Conservation (phyloP, 92 coral and sea anemone genomes). For the Porites divaricata region DNA sequence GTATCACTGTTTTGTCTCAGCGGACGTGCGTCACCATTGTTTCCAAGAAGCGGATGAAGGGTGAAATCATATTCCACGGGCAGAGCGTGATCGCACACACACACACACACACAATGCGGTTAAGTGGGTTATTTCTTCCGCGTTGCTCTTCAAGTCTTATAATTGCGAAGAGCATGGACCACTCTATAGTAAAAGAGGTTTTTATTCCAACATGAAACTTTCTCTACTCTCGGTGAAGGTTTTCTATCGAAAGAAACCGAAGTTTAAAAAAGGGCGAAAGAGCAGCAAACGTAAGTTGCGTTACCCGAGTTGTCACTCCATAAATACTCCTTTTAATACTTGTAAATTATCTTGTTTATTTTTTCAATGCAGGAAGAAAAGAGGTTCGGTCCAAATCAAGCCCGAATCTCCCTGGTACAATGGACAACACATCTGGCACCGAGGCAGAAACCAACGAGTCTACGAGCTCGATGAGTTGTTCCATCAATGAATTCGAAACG, state of each 20-base stretch:
- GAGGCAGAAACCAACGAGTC: slow-evolving; percentile 52
- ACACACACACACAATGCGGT: too few species aligned
- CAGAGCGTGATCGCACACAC: slow-evolving; percentile 21
- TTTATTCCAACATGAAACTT: slow-evolving; percentile 19
- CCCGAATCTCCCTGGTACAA: slow-evolving; percentile 2
- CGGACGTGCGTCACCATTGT: slow-evolving; percentile 2
- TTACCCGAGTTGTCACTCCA: neutral
- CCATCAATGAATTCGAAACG: slow-evolving; percentile 83
- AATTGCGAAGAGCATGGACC: neutral
- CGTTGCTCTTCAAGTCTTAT: slow-evolving; percentile 10
- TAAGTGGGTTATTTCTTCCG: slow-evolving; percentile 16
- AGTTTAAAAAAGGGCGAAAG: neutral
- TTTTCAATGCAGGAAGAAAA: slow-evolving; percentile 18
- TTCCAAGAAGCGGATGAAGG: slow-evolving; percentile 3
- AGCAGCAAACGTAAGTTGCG: slow-evolving; percentile 16
- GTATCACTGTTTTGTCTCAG: neutral
- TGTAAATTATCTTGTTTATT: neutral
- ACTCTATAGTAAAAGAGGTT: too few species aligned
- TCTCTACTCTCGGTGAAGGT: slow-evolving; percentile 3
- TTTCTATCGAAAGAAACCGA: slow-evolving; percentile 3
- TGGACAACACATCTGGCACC: slow-evolving; percentile 23
- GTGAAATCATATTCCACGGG: slow-evolving; percentile 9
- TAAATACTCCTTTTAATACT: too few species aligned
- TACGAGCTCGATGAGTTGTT: slow-evolving; percentile 68
- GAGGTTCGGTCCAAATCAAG: slow-evolving; percentile 9